These are phyloP conservation scores for Polymixis flavicincta DNA, from an alignment of 2,888 invertebrate genomes.

Conservation along the genomic window DNA sequence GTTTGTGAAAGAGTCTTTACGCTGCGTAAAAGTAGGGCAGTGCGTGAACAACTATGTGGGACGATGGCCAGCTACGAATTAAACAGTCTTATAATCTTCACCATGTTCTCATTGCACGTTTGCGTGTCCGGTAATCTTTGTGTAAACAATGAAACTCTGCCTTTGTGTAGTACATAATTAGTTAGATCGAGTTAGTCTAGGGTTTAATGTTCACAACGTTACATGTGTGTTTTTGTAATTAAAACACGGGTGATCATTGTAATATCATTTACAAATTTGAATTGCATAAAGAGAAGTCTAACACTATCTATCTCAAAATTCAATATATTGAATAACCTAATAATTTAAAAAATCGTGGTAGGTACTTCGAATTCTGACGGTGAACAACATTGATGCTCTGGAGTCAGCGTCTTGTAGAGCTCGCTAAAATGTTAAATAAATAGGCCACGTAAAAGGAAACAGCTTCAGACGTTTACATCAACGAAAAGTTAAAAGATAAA, in stretches of 20 bases:
- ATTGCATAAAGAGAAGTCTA: background rate
- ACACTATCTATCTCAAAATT: no score
- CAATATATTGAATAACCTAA: background rate
- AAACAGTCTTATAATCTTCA: slow-evolving; percentile 60
- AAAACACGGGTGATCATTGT: background rate
- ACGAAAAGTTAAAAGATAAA: background rate
- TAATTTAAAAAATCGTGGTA: background rate
- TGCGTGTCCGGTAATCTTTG: slow-evolving; percentile 57
- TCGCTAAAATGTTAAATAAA: no score
- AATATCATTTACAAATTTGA: background rate
- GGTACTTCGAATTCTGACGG: background rate
- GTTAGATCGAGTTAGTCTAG: slow-evolving; percentile 35
- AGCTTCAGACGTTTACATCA: no score
- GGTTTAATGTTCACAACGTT: slow-evolving; percentile 10
- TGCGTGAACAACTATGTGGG: slow-evolving; percentile 62
- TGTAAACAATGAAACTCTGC: slow-evolving; percentile 55
- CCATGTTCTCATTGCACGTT: slow-evolving; percentile 57
- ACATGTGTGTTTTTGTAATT: slow-evolving; percentile 19
- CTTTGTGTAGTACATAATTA: slow-evolving; percentile 40
- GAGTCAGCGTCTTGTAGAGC: background rate
- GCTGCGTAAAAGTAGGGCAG: slow-evolving; percentile 58
- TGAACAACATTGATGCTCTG: background rate
- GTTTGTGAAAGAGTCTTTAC: slow-evolving; percentile 44
- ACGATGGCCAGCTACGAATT: slow-evolving; percentile 58
- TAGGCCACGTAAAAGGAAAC: no score